Evolutionary conservation across 2,888 invertebrate species (phyloP).

Genomic region (Himalopsyche tibetana): DNA sequence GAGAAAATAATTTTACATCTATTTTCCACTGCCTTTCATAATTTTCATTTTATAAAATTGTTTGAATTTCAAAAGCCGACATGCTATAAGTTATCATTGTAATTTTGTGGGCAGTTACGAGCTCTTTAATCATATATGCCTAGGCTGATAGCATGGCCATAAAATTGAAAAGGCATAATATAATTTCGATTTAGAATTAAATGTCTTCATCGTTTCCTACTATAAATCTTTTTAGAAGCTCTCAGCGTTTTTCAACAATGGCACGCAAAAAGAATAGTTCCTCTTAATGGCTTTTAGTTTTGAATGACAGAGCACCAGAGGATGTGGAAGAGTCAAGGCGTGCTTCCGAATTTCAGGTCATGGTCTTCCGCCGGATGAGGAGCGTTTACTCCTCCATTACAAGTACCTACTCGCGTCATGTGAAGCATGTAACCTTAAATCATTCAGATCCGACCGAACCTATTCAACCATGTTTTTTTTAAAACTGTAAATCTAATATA

Average conservation of each 20-base stretch:
- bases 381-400: slow-evolving; percentile 22
- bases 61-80: too few relatives aligned
- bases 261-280: slow-evolving; percentile 21
- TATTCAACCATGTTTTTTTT: neutral
- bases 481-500: too few relatives aligned
- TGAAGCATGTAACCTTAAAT: neutral
- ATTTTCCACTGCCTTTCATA: too few relatives aligned
- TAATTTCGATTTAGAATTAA: too few relatives aligned
- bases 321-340: slow-evolving; percentile 29
- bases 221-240: neutral
- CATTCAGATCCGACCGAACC: neutral
- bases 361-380: slow-evolving; percentile 24
- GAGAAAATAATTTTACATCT: too few relatives aligned
- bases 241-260: neutral
- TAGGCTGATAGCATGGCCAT: too few relatives aligned
- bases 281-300: slow-evolving; percentile 10
- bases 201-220: neutral
- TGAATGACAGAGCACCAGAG: slow-evolving; percentile 21
- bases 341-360: slow-evolving; percentile 27
- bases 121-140: too few relatives aligned
- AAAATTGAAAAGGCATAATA: too few relatives aligned
- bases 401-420: neutral
- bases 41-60: too few relatives aligned
- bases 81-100: too few relatives aligned
- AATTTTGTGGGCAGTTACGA: too few relatives aligned